Evolutionary conservation across 2,888 invertebrate genomes (phyloP).

Genomic region (Drosophila tripunctata): DNA sequence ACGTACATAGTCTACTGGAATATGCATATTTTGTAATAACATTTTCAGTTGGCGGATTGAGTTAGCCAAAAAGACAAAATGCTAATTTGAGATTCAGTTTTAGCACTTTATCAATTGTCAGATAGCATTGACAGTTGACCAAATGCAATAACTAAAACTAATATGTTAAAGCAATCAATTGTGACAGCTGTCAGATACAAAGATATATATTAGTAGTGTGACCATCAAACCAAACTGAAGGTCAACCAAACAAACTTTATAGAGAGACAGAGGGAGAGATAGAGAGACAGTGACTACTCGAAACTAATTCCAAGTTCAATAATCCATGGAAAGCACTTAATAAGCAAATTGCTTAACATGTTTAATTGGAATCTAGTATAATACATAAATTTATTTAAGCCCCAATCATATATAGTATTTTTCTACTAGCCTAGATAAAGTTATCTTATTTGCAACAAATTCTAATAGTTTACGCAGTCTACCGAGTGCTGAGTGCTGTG

Average conservation of each 20-base stretch:
- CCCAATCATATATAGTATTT: background rate
- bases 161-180: constrained; percentile 37
- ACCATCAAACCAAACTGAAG: constrained; percentile 13
- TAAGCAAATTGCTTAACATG: constrained; percentile 1
- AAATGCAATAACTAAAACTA: constrained; percentile 47
- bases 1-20: too few species aligned
- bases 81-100: constrained; percentile 37
- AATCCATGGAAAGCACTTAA: constrained; percentile 13
- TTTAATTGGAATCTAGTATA: constrained; percentile 1
- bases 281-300: background rate
- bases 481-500: too few species aligned
- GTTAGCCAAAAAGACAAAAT: constrained; percentile 8
- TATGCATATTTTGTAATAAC: background rate
- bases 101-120: constrained; percentile 50
- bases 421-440: constrained; percentile 13
- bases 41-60: background rate
- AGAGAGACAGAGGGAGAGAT: background rate
- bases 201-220: constrained; percentile 43
- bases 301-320: constrained; percentile 6
- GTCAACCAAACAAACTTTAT: constrained; percentile 24
- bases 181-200: constrained; percentile 53
- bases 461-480: background rate
- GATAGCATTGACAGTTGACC: constrained; percentile 46
- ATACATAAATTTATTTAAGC: constrained; percentile 2
- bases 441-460: constrained; percentile 28